phyloP scores from a whole-genome alignment of 2,888 invertebrate genomes.

The Leucozona laternaria region DNA sequence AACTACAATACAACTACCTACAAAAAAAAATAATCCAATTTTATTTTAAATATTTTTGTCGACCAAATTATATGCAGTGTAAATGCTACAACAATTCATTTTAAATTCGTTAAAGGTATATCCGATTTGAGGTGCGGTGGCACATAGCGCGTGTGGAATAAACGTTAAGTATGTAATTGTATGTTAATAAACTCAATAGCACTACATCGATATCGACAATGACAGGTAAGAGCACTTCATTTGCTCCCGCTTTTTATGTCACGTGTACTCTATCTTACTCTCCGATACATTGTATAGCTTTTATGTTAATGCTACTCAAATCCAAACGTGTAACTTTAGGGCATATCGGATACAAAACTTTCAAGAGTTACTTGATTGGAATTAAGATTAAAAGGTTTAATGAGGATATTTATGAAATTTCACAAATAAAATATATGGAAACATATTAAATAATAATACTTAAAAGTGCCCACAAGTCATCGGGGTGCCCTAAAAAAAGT shows the following conservation, averaged over 20 bases:
- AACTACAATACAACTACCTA: background rate
- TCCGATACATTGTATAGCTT: background rate
- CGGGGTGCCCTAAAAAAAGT: too few species aligned
- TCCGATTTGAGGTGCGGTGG: slow-evolving; percentile 20
- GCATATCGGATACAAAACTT: background rate
- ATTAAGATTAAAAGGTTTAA: too few species aligned
- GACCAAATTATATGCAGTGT: background rate
- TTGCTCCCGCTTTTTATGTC: background rate
- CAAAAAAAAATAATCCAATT: background rate
- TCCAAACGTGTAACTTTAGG: background rate
- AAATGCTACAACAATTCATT: slow-evolving; percentile 12
- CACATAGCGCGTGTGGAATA: slow-evolving; percentile 4
- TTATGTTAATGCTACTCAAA: background rate
- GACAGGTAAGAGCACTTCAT: background rate
- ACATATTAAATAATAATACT: too few species aligned
- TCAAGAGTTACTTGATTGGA: background rate
- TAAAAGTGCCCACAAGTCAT: too few species aligned
- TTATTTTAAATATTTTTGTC: background rate
- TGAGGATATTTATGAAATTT: background rate
- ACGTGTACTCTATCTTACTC: slow-evolving; percentile 12
- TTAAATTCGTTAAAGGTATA: slow-evolving; percentile 21
- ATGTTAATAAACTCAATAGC: slow-evolving; percentile 9
- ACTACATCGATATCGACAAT: background rate
- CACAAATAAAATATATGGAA: too few species aligned
- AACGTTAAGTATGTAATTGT: slow-evolving; percentile 9